Evolutionary conservation across 2,113 vertebrate genomes (phyloP).

Genomic region (Melospiza georgiana): DNA sequence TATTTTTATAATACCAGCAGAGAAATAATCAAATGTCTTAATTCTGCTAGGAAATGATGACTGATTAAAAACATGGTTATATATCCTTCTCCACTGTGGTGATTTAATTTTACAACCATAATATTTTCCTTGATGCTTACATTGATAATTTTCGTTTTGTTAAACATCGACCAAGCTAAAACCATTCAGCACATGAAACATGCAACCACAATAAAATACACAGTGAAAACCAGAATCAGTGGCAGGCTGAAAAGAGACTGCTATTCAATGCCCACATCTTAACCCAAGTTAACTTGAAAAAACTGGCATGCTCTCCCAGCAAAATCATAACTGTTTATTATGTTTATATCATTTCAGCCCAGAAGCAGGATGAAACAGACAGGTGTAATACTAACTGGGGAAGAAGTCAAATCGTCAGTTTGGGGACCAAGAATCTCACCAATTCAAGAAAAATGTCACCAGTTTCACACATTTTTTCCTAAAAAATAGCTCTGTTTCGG

Average conservation of each 20-base stretch:
- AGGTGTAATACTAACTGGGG: neutral
- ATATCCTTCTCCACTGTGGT: neutral
- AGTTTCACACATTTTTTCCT: neutral
- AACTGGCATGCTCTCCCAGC: neutral
- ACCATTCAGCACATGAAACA: neutral
- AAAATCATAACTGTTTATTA: neutral
- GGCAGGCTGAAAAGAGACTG: neutral
- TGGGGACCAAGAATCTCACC: neutral
- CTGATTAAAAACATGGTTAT: neutral
- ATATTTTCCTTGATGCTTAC: neutral
- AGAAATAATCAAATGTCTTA: neutral
- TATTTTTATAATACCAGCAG: neutral
- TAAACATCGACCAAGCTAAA: neutral
- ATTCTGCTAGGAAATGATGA: neutral
- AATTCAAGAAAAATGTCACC: neutral
- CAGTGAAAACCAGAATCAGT: neutral
- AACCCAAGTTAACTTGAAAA: neutral
- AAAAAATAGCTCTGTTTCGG: neutral
- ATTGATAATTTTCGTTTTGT: neutral
- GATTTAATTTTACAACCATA: neutral
- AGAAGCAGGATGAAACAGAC: neutral
- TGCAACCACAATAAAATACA: neutral
- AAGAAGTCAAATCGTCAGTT: neutral
- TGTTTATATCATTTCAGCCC: neutral
- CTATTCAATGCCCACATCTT: neutral